These are phyloP conservation scores for Cottus gobio DNA, from an alignment of 2,113 vertebrate species.

Conservation along the genomic window DNA sequence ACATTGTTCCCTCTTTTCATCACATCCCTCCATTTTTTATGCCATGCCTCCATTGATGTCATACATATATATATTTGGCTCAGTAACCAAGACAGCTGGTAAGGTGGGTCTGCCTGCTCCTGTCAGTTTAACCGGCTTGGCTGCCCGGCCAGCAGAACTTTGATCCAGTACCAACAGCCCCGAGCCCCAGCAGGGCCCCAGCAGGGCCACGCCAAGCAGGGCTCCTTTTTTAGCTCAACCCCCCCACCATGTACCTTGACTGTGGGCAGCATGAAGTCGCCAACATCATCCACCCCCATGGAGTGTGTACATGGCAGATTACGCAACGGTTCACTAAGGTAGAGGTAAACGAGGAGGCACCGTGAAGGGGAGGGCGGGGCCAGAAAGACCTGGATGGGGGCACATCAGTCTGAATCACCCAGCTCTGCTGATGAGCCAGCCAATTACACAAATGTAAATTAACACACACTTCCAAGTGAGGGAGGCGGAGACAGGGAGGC, in stretches of 20 bases:
- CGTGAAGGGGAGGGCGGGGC: not conserved
- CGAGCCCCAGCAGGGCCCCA: constrained; percentile 20
- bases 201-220: constrained; percentile 20
- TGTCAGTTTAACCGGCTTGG: constrained; percentile 68
- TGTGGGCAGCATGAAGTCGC: constrained; percentile 7
- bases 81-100: constrained; percentile 61
- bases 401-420: constrained; percentile 6
- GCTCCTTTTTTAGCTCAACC: constrained; percentile 23
- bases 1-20: constrained; percentile 1
- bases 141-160: constrained; percentile 60
- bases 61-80: no score
- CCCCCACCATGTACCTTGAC: constrained; percentile 9
- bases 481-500: not conserved
- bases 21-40: not conserved
- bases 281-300: constrained; percentile 4
- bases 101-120: constrained; percentile 59
- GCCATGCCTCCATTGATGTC: not conserved
- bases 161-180: constrained; percentile 73
- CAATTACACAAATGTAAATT: constrained; percentile 22
- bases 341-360: constrained; percentile 24
- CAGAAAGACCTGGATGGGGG: not conserved
- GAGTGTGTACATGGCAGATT: constrained; percentile 8
- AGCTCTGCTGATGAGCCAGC: constrained; percentile 34
- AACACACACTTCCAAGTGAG: not conserved
- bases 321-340: constrained; percentile 11